A percentile compares a stretch with the other conserved stretches of the same genome.
These are phyloP conservation scores for Dryococelus australis DNA, from an alignment of 2,888 invertebrate genomes.

Conservation along the genomic window DNA sequence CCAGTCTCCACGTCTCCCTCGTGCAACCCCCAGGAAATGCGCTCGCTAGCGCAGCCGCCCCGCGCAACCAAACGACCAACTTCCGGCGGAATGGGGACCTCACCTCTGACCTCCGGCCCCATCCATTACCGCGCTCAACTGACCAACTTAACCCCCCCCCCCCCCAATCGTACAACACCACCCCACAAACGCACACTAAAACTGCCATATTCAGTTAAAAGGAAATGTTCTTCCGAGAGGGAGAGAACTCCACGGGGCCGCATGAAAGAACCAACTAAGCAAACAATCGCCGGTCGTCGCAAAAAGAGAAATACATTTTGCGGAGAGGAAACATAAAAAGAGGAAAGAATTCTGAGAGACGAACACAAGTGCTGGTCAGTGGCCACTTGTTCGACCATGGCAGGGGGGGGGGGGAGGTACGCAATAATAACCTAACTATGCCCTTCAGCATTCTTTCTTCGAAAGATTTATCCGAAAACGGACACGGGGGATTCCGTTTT, in stretches of 20 bases:
- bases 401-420: too few species aligned
- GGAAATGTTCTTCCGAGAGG: not conserved
- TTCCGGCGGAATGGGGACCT: slow-evolving; percentile 23
- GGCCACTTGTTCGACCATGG: slow-evolving; percentile 4
- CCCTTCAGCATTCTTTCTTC: not conserved
- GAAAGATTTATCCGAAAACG: slow-evolving; percentile 6
- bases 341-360: not conserved
- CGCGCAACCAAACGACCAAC: slow-evolving; percentile 26
- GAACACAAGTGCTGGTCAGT: slow-evolving; percentile 25
- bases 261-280: slow-evolving; percentile 18
- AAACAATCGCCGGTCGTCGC: not conserved
- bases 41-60: slow-evolving; percentile 11
- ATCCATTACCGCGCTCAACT: slow-evolving; percentile 28
- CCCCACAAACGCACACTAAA: not conserved
- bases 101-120: slow-evolving; percentile 25
- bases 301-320: slow-evolving; percentile 12
- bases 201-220: slow-evolving; percentile 17
- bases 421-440: not conserved
- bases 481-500: not conserved
- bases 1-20: not conserved
- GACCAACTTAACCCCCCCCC: not conserved
- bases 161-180: too few species aligned
- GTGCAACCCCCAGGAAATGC: not conserved
- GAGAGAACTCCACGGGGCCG: not conserved
- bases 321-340: not conserved